Percentiles rank a stretch among this genome's conserved stretches.
phyloP scores from a whole-genome alignment of 2,888 invertebrate species.

The Seladonia tumulorum region DNA sequence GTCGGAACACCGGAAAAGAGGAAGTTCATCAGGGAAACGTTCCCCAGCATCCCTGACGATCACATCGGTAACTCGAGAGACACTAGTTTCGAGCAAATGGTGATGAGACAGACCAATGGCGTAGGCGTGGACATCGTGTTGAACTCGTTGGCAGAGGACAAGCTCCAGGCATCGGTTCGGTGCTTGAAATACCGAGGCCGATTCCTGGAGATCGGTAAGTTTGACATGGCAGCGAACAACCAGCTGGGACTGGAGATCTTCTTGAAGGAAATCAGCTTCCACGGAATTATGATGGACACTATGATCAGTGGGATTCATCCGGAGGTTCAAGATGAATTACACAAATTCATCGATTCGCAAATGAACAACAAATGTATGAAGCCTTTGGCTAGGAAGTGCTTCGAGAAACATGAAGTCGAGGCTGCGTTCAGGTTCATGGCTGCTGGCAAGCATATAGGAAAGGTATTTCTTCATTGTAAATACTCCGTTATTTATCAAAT shows the following conservation, averaged over 20 bases:
- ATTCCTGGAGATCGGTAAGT: slow-evolving; percentile 95
- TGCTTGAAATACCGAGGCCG: slow-evolving; percentile 88
- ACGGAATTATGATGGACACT: slow-evolving; percentile 91
- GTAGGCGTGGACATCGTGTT: slow-evolving; percentile 95
- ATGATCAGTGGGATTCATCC: slow-evolving; percentile 84
- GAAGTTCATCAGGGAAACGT: slow-evolving; percentile 85
- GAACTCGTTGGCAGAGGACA: slow-evolving; percentile 97
- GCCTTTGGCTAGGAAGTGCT: slow-evolving; percentile 89
- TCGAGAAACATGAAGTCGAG: slow-evolving; percentile 88
- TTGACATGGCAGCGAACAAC: slow-evolving; percentile 90
- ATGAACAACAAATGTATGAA: slow-evolving; percentile 86
- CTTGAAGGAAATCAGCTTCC: slow-evolving; percentile 90
- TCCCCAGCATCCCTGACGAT: slow-evolving; percentile 86
- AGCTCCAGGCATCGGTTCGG: slow-evolving; percentile 89
- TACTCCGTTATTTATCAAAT: background rate
- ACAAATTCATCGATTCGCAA: slow-evolving; percentile 14
- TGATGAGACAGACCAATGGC: slow-evolving; percentile 92
- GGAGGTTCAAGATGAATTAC: accelerated
- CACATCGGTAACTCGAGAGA: slow-evolving; percentile 96
- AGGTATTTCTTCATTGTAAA: slow-evolving; percentile 84
- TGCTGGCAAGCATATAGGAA: slow-evolving; percentile 92
- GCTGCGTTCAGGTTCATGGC: slow-evolving; percentile 89
- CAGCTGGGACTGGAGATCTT: slow-evolving; percentile 88
- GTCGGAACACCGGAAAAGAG: slow-evolving; percentile 86
- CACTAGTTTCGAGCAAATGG: slow-evolving; percentile 93